Evolutionary conservation across 2,888 invertebrate genomes (phyloP).

Genomic region (Nineta flava): DNA sequence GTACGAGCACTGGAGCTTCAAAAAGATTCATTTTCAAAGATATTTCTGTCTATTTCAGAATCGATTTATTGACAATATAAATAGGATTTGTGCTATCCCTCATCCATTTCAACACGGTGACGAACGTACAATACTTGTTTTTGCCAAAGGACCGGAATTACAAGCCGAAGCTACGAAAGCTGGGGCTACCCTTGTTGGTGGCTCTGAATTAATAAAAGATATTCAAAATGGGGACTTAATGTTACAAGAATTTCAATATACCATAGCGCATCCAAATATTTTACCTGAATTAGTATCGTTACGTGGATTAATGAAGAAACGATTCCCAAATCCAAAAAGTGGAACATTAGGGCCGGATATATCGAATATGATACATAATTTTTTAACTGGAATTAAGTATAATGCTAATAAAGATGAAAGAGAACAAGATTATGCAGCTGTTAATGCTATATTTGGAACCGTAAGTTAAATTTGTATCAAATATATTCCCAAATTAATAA

Average conservation of each 20-base stretch:
- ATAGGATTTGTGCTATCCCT: slow-evolving; percentile 47
- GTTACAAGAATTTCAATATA: slow-evolving; percentile 51
- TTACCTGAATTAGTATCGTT: slow-evolving; percentile 58
- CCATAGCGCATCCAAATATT: slow-evolving; percentile 67
- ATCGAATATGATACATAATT: slow-evolving; percentile 40
- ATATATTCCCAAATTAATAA: background rate
- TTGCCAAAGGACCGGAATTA: slow-evolving; percentile 49
- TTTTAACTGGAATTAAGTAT: slow-evolving; percentile 55
- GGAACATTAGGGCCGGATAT: slow-evolving; percentile 57
- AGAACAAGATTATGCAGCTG: slow-evolving; percentile 53
- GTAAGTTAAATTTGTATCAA: slow-evolving; percentile 35
- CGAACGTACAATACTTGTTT: slow-evolving; percentile 52
- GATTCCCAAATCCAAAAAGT: slow-evolving; percentile 50
- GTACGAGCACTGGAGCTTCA: too few species aligned
- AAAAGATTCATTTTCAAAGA: too few species aligned
- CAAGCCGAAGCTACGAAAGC: slow-evolving; percentile 43
- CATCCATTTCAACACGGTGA: slow-evolving; percentile 53
- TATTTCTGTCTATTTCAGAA: slow-evolving; percentile 29
- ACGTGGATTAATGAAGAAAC: slow-evolving; percentile 59
- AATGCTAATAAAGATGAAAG: slow-evolving; percentile 45
- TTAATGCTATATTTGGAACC: slow-evolving; percentile 50
- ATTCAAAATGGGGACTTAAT: slow-evolving; percentile 58
- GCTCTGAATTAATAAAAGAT: slow-evolving; percentile 55
- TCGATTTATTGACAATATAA: slow-evolving; percentile 52
- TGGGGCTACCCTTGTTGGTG: slow-evolving; percentile 60